Base-by-base conservation (phyloP, 1,140 invertebrate species). In the Psix sp. region DNA sequence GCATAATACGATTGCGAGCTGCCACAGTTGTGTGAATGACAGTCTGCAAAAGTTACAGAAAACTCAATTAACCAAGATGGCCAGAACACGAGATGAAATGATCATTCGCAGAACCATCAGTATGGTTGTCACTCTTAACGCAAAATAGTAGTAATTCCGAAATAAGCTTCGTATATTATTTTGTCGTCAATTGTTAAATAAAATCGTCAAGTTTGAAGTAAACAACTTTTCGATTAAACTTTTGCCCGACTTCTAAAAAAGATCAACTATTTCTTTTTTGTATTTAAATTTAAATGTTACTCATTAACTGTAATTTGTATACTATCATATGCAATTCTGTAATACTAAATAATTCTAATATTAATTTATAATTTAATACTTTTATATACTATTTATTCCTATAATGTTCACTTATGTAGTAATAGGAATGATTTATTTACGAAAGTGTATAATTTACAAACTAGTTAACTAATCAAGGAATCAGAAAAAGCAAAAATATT, bases 1-100 rank as follows among this genome's bases (percentile, higher is more conserved):
- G 36, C 1, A 63, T 71, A 71, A 62, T 71, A 62, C 48, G 45
- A 62, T 63, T 62, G 18, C 35, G 18, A 71, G 26, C 56, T 62
- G 42, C 51, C 51, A 57, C 49, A 39, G 51, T 43, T 56, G 57
- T 63, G 67, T 71, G 43, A 72, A 72, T 63, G 67, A 72, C 63
- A 74, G 82, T 65, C 66, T 67, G 66, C 79, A 77, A 83, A 84
- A 83, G 76, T 82, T 78, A 78, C 80, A 78, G 72, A 81, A 81
- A 82, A 84, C 80, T 84, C 83, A 84, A 84, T 84, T 84, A 84
- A 78, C 75, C 77, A 65, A 77, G 66, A 73, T 79, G 74, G 76
- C 65, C 72, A 51, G 75, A 74, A 77, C 65, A 66, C 57, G 42
- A 46, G 56, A 65, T 57, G 74, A 65, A 78, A 77, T 71, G 67